Evolutionary conservation across 2,888 invertebrate genomes (phyloP).

Genomic region (Eupithecia exiguata): DNA sequence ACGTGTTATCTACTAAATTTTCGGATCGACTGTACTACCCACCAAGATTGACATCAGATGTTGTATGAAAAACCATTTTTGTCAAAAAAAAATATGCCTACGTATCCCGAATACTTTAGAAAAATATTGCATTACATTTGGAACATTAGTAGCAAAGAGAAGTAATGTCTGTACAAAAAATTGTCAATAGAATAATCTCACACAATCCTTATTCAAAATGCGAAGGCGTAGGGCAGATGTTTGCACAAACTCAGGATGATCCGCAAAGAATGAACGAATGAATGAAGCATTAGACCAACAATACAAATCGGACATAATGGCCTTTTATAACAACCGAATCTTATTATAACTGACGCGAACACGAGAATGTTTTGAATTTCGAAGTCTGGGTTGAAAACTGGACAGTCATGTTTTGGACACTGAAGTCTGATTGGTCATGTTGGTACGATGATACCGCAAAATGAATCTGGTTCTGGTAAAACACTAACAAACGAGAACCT

Average conservation of each 20-base stretch:
- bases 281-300: conserved; percentile 60
- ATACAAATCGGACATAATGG: conserved; percentile 64
- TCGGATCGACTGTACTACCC: not conserved
- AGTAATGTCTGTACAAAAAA: conserved; percentile 43
- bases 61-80: not conserved
- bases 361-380: conserved; percentile 43
- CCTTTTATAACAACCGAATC: conserved; percentile 63
- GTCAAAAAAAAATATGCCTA: not conserved
- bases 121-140: conserved; percentile 21
- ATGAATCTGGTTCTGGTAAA: not conserved
- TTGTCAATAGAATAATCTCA: conserved; percentile 25
- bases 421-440: conserved; percentile 3
- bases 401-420: conserved; percentile 19
- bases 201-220: conserved; percentile 32
- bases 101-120: not conserved
- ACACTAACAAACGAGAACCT: not conserved
- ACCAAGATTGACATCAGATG: not conserved
- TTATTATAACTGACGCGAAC: conserved; percentile 70
- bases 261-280: conserved; percentile 49
- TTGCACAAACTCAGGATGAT: conserved; percentile 57
- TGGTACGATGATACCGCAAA: not conserved
- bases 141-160: conserved; percentile 34
- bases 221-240: conserved; percentile 70
- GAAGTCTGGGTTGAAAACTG: conserved; percentile 28
- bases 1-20: not conserved